Conservation (phyloP, 2,888 invertebrate genomes). For the Orthosia gracilis region DNA sequence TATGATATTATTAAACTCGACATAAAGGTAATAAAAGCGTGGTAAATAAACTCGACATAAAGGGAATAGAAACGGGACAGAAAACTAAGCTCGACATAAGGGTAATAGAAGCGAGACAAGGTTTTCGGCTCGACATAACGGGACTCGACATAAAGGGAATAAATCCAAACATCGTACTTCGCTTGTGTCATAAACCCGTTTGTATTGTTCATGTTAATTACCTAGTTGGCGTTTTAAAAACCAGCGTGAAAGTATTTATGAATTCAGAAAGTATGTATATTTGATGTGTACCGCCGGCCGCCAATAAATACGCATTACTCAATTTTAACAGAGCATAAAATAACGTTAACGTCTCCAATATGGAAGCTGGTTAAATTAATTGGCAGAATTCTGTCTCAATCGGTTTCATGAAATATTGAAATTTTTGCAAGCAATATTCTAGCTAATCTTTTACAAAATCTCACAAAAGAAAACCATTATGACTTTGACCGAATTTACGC, state of each 20-base stretch:
- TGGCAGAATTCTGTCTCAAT: slow-evolving; percentile 17
- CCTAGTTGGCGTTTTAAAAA: slow-evolving; percentile 24
- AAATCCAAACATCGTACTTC: neutral
- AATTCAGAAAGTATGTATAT: slow-evolving; percentile 60
- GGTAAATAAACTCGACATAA: too few relatives aligned
- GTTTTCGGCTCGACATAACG: too few relatives aligned
- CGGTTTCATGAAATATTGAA: neutral
- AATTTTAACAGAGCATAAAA: slow-evolving; percentile 64
- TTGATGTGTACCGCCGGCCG: slow-evolving; percentile 40
- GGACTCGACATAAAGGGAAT: too few relatives aligned
- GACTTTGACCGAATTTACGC: neutral
- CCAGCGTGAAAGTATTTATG: slow-evolving; percentile 46
- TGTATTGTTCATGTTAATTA: slow-evolving; percentile 29
- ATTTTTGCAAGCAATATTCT: neutral
- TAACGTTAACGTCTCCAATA: slow-evolving; percentile 38
- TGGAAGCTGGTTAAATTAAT: slow-evolving; percentile 23
- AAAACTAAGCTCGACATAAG: too few relatives aligned
- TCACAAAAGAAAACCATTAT: neutral
- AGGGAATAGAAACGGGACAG: too few relatives aligned
- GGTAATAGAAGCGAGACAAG: too few relatives aligned
- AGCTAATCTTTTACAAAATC: slow-evolving; percentile 6
- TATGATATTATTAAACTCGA: too few relatives aligned
- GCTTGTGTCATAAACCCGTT: too few relatives aligned
- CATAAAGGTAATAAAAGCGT: too few relatives aligned
- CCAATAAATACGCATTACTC: slow-evolving; percentile 58